Evolutionary conservation across 1,140 invertebrate species (phyloP).

Genomic region (Hesperophylax magnus): DNA sequence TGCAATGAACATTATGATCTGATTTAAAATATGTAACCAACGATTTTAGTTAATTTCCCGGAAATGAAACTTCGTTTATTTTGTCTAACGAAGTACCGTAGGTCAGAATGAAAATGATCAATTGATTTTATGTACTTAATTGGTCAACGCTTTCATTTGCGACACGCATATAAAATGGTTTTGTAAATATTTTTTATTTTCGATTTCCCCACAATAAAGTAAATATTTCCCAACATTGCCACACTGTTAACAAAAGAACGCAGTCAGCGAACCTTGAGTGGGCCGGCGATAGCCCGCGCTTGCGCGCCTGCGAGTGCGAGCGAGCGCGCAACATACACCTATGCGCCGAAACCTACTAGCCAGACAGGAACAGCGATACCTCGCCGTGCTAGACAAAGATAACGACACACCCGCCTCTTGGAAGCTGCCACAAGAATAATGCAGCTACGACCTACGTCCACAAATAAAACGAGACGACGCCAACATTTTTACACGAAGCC

Average conservation of each 20-base stretch:
- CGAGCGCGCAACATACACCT: constrained; percentile 54
- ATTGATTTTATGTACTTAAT: no score
- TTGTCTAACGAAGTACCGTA: no score
- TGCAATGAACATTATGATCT: no score
- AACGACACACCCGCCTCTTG: constrained; percentile 47
- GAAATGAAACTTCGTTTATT: no score
- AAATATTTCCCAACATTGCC: constrained; percentile 59
- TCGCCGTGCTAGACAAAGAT: constrained; percentile 34
- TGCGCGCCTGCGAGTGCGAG: constrained; percentile 65
- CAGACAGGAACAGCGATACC: constrained; percentile 38
- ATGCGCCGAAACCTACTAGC: constrained; percentile 26
- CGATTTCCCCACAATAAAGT: background rate
- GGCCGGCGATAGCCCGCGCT: constrained; percentile 72
- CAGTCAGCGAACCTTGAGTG: constrained; percentile 73
- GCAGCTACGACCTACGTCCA: constrained; percentile 5
- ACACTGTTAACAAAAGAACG: constrained; percentile 73
- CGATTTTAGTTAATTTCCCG: no score
- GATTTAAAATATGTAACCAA: no score
- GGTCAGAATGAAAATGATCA: no score
- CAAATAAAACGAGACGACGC: background rate
- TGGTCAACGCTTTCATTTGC: no score
- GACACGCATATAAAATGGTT: no score
- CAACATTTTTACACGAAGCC: constrained; percentile 10
- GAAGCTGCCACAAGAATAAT: constrained; percentile 45
- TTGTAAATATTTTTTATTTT: no score